phyloP scores from a whole-genome alignment of 2,797 vertebrate species.

The Rhinoraja longicauda region DNA sequence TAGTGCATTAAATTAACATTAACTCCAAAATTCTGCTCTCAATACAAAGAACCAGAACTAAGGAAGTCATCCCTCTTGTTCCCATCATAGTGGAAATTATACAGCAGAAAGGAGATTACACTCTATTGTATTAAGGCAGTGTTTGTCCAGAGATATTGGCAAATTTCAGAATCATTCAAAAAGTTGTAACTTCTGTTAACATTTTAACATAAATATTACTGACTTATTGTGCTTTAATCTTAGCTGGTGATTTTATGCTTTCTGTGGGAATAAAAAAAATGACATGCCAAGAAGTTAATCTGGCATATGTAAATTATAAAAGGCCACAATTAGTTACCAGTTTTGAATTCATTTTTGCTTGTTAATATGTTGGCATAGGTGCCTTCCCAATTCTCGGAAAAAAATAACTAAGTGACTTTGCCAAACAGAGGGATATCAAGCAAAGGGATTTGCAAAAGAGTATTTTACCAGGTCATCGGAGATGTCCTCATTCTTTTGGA shows the following conservation, averaged over 20 bases:
- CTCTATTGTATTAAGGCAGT: not conserved
- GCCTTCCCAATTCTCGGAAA: not conserved
- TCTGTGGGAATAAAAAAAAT: not conserved
- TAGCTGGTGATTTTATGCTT: not conserved
- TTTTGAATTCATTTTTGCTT: not conserved
- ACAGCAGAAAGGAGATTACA: constrained; percentile 12
- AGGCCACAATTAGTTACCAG: not conserved
- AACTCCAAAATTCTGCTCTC: not conserved
- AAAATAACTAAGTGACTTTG: not conserved
- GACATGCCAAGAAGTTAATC: not conserved
- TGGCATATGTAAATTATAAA: not conserved
- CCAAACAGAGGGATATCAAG: not conserved
- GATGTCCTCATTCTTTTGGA: too few species aligned
- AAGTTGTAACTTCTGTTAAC: not conserved
- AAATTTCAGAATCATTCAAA: not conserved
- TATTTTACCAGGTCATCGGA: too few species aligned
- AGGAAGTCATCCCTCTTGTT: constrained; percentile 13
- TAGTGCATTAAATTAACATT: not conserved
- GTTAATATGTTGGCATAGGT: not conserved
- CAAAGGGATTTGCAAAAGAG: too few species aligned
- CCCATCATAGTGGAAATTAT: not conserved
- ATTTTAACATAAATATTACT: not conserved
- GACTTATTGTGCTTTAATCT: not conserved
- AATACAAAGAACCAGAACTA: not conserved
- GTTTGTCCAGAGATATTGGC: constrained; percentile 9